Conservation (phyloP, 2,113 vertebrate species). For the Emydura subglobosa region DNA sequence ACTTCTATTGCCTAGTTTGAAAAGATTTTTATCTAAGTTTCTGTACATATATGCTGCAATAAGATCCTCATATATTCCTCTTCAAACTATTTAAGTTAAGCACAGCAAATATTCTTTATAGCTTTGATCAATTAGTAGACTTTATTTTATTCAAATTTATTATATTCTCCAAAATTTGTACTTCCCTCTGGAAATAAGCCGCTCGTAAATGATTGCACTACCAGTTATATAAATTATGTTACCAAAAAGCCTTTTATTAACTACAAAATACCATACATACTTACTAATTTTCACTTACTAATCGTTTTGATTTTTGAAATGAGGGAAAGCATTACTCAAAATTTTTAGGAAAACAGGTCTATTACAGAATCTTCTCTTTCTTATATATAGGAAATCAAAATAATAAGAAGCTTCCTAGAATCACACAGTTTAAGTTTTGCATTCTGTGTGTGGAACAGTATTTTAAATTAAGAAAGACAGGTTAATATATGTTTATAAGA, state of each 20-base stretch:
- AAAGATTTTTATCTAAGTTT: accelerated
- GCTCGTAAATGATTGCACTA: not conserved
- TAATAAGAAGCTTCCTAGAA: not conserved
- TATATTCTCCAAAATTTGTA: not conserved
- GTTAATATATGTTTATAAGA: not conserved
- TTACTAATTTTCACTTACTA: not conserved
- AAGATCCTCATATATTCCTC: not conserved
- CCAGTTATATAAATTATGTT: not conserved
- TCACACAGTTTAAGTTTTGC: not conserved
- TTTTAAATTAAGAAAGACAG: slow-evolving; percentile 11
- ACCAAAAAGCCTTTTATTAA: not conserved
- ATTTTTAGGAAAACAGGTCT: not conserved
- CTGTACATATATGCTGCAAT: too few species aligned
- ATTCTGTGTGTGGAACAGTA: not conserved
- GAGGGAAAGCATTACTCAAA: not conserved
- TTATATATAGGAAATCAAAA: not conserved
- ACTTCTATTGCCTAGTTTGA: not conserved
- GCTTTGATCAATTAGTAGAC: not conserved
- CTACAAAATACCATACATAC: not conserved
- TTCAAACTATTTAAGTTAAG: not conserved
- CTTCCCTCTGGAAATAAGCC: not conserved
- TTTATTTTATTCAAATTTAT: not conserved
- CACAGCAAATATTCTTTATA: not conserved
- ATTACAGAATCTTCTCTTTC: not conserved
- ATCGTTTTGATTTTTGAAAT: not conserved